Percentiles rank a stretch among this genome's conserved stretches.
Conservation (phyloP, 1,140 invertebrate genomes). For the Thereuonema tuberculata region DNA sequence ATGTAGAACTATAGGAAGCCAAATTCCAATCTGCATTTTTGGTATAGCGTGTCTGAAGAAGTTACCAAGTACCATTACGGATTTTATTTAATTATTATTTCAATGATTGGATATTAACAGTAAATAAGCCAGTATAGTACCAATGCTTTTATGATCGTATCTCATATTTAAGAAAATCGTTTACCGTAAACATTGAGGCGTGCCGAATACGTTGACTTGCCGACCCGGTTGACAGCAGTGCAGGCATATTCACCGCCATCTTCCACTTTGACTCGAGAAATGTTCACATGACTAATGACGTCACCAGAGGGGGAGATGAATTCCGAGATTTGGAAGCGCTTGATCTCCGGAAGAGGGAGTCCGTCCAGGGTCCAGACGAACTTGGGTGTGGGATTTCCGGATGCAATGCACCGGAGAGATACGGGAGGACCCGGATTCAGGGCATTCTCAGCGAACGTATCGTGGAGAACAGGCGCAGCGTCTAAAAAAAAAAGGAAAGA, state of each 20-base stretch:
- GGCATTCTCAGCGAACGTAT: conserved; percentile 69
- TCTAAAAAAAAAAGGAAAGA: conserved; percentile 38
- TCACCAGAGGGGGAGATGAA: conserved; percentile 66
- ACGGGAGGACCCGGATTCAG: conserved; percentile 67
- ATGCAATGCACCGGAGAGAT: conserved; percentile 68
- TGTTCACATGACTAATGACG: conserved; percentile 88
- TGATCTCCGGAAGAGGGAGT: conserved; percentile 46
- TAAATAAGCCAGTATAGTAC: too few relatives aligned
- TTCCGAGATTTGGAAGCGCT: conserved; percentile 56
- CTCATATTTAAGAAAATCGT: too few relatives aligned
- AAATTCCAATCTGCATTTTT: too few relatives aligned
- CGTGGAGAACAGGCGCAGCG: conserved; percentile 62
- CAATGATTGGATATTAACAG: too few relatives aligned
- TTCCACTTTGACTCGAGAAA: conserved; percentile 70
- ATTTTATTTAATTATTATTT: too few relatives aligned
- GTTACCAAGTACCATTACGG: too few relatives aligned
- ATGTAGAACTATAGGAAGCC: too few relatives aligned
- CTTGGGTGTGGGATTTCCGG: conserved; percentile 65
- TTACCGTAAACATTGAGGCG: conserved; percentile 76
- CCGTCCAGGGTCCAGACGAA: conserved; percentile 69
- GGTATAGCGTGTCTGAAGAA: too few relatives aligned
- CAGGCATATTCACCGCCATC: conserved; percentile 87
- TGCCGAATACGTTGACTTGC: conserved; percentile 57
- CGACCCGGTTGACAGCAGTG: conserved; percentile 65
- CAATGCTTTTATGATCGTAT: too few relatives aligned